phyloP scores from a whole-genome alignment of 2,797 vertebrate genomes.

The Petrocephalus schoutedeni region DNA sequence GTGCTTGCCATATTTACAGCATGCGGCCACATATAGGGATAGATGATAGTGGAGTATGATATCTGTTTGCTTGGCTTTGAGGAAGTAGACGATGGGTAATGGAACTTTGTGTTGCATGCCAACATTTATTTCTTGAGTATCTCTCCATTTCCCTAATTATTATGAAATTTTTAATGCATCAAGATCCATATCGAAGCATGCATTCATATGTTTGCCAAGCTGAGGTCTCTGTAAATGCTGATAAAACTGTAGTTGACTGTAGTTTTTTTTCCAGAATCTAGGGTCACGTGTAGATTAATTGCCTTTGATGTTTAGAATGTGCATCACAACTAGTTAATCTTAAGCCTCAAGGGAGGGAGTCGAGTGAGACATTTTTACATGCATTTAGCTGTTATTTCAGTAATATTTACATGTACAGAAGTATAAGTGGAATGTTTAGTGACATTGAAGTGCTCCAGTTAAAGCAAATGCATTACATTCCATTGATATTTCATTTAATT shows the following conservation, averaged over 20 bases:
- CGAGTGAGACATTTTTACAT: not conserved
- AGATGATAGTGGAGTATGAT: not conserved
- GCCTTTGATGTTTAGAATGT: conserved; percentile 45
- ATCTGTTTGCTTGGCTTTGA: not conserved
- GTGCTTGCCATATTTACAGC: not conserved
- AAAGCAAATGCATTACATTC: not conserved
- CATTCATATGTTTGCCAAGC: not conserved
- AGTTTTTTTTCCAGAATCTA: not conserved
- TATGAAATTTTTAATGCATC: not conserved
- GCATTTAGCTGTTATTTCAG: not conserved
- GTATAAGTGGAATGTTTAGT: not conserved
- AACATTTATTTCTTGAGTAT: not conserved
- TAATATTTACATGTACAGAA: not conserved
- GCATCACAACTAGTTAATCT: conserved; percentile 46
- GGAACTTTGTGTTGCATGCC: not conserved
- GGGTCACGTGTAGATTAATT: conserved; percentile 33
- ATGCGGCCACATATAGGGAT: not conserved
- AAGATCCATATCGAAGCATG: not conserved
- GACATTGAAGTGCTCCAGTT: not conserved
- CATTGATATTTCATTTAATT: not conserved
- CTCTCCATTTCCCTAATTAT: not conserved
- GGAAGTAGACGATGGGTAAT: not conserved
- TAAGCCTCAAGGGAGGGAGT: conserved; percentile 24
- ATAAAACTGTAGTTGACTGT: conserved; percentile 3
- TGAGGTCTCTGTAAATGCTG: not conserved